These are phyloP conservation scores for Noctua pronuba DNA, from an alignment of 2,888 invertebrate species.

Conservation along the genomic window DNA sequence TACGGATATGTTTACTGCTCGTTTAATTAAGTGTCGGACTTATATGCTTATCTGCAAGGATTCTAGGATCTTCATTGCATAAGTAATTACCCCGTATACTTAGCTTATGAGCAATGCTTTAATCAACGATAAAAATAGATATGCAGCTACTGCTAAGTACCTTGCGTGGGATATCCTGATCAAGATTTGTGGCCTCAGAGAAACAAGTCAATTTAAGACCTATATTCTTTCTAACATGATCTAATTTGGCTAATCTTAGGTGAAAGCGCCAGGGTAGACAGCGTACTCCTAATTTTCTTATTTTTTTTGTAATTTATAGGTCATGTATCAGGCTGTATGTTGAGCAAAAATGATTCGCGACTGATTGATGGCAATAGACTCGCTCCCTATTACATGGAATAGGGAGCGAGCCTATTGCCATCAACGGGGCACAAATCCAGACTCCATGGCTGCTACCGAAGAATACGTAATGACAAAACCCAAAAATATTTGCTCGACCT, in stretches of 20 bases:
- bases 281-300: too few species aligned
- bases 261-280: too few species aligned
- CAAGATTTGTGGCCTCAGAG: background rate
- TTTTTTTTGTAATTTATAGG: too few species aligned
- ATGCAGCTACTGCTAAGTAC: slow-evolving; percentile 4
- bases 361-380: too few species aligned
- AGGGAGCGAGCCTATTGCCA: too few species aligned
- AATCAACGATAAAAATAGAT: slow-evolving; percentile 40
- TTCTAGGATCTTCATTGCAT: slow-evolving; percentile 26
- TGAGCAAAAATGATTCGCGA: too few species aligned
- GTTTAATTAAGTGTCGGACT: background rate
- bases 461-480: too few species aligned
- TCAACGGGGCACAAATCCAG: too few species aligned
- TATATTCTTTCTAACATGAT: background rate
- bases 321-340: too few species aligned
- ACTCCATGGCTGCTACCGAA: too few species aligned
- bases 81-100: background rate
- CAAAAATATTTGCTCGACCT: too few species aligned
- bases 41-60: slow-evolving; percentile 15
- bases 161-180: slow-evolving; percentile 13
- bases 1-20: background rate
- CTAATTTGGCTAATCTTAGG: background rate
- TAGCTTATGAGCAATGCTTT: slow-evolving; percentile 25
- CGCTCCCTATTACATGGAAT: too few species aligned
- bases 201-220: background rate